phyloP scores from a whole-genome alignment of 2,797 vertebrate genomes.

The Carcharodon carcharias region DNA sequence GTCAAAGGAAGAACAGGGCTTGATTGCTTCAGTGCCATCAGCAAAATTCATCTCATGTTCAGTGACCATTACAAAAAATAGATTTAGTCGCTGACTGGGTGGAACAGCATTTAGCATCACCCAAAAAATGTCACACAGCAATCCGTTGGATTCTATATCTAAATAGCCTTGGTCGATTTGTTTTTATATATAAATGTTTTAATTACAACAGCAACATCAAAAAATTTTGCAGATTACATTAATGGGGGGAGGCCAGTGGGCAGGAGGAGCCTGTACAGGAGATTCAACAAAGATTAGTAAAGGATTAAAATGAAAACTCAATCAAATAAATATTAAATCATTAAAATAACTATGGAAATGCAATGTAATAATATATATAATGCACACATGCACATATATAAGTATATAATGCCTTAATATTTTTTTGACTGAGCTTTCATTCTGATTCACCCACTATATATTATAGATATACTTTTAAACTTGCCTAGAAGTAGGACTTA shows the following conservation, averaged over 20 bases:
- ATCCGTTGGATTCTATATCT: not conserved
- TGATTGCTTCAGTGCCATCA: constrained; percentile 46
- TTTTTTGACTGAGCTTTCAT: not conserved
- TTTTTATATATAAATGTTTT: not conserved
- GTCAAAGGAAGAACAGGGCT: constrained; percentile 46
- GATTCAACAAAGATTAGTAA: not conserved
- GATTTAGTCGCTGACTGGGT: constrained; percentile 38
- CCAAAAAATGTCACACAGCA: not conserved
- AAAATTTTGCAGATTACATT: not conserved
- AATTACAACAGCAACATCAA: not conserved
- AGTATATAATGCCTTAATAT: not conserved
- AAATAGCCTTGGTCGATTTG: not conserved
- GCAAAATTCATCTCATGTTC: constrained; percentile 52
- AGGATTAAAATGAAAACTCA: not conserved
- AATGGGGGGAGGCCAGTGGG: not conserved
- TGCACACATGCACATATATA: too few species aligned
- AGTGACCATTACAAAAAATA: constrained; percentile 46
- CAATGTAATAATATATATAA: not conserved
- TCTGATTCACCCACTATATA: not conserved
- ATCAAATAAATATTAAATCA: not conserved
- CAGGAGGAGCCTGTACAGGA: not conserved
- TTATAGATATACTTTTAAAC: not conserved
- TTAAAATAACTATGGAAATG: not conserved
- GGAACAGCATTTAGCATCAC: not conserved
- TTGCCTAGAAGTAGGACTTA: not conserved